Evolutionary conservation across 2,797 vertebrate species (phyloP).

Genomic region (Dendrocincla fuliginosa): DNA sequence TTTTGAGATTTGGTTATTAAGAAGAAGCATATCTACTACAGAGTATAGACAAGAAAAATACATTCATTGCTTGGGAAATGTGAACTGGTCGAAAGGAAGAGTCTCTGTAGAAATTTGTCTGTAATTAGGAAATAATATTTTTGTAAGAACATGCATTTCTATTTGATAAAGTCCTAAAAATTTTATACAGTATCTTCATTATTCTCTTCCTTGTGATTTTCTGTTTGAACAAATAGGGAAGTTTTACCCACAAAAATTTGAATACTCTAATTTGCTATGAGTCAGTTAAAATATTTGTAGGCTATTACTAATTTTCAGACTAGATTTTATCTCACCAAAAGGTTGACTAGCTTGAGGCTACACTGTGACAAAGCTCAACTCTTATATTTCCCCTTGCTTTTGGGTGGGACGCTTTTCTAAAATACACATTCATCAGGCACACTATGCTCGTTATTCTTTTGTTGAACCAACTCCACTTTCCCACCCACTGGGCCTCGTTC

Average conservation of each 20-base stretch:
- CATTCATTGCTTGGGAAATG: neutral
- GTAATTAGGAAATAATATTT: neutral
- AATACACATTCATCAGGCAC: neutral
- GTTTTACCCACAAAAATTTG: neutral
- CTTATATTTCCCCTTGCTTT: neutral
- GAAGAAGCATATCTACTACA: neutral
- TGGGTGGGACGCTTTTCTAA: neutral
- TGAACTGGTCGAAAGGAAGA: neutral
- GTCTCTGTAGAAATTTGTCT: neutral
- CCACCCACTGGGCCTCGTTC: neutral
- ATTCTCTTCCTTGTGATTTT: neutral
- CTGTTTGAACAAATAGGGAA: neutral
- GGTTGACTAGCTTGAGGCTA: constrained; percentile 24
- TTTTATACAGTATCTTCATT: neutral
- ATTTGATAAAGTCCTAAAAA: neutral
- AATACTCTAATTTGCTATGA: neutral
- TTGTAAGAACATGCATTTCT: neutral
- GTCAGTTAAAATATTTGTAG: constrained; percentile 30
- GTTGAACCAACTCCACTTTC: neutral
- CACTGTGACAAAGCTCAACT: neutral
- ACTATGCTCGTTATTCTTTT: constrained; percentile 44
- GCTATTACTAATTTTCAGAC: neutral
- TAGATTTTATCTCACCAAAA: constrained; percentile 24
- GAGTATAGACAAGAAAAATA: neutral
- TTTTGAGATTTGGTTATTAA: neutral